Percentiles rank a stretch among this genome's conserved stretches.
Conservation (phyloP, 2,888 invertebrate species). For the Andrena fulva region DNA sequence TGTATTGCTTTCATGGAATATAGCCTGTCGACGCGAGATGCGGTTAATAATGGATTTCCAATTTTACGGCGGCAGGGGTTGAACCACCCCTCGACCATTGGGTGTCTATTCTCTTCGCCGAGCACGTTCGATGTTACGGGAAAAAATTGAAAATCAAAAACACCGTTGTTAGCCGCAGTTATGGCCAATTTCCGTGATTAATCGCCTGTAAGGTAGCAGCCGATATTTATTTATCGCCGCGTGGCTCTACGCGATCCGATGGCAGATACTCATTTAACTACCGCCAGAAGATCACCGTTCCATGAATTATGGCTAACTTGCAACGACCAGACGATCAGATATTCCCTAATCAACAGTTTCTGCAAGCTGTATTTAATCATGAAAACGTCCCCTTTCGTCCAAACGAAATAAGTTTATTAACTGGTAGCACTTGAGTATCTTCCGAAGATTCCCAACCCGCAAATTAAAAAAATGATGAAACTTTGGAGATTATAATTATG, state of each 20-base stretch:
- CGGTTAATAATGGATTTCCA: constrained; percentile 64
- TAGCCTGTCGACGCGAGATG: constrained; percentile 38
- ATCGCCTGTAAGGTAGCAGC: background rate
- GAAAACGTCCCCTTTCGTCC: no score
- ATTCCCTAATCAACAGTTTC: no score
- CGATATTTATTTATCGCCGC: constrained; percentile 15
- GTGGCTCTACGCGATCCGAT: background rate
- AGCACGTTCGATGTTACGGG: constrained; percentile 6
- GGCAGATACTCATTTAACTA: background rate
- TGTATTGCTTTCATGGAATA: constrained; percentile 56
- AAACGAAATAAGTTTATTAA: no score
- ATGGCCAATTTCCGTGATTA: constrained; percentile 22
- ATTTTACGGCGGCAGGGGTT: constrained; percentile 49
- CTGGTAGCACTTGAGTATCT: no score
- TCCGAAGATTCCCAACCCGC: no score
- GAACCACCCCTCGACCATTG: constrained; percentile 23
- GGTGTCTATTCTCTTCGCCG: constrained; percentile 23
- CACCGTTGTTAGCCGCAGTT: background rate
- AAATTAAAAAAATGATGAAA: no score
- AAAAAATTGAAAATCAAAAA: constrained; percentile 47
- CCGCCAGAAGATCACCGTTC: background rate
- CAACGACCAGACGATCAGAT: no score
- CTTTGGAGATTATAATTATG: no score
- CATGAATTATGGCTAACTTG: no score
- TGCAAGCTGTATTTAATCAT: no score